Conservation (phyloP, 2,888 invertebrate species). For the Agonopterix arenella region DNA sequence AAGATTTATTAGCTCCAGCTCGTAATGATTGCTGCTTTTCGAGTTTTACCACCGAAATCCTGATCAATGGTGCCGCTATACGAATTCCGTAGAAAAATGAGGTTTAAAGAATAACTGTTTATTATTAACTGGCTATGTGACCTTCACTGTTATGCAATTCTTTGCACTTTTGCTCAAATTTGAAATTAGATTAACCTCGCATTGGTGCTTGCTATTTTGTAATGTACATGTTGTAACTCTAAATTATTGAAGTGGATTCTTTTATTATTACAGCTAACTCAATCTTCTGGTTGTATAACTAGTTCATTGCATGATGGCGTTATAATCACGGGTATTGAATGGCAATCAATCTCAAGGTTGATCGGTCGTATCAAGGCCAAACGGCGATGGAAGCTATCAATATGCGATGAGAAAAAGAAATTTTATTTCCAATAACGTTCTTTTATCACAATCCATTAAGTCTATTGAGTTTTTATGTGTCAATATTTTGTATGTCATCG, state of each 20-base stretch:
- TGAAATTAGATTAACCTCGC: conserved; percentile 16
- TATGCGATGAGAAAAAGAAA: too few relatives aligned
- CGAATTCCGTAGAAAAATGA: neutral
- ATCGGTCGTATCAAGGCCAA: conserved; percentile 6
- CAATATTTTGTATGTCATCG: too few relatives aligned
- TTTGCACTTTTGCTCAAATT: conserved; percentile 11
- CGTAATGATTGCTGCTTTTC: conserved; percentile 16
- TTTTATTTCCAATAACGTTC: too few relatives aligned
- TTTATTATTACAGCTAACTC: conserved; percentile 1
- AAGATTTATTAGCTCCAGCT: conserved; percentile 22
- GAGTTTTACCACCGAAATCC: conserved; percentile 12
- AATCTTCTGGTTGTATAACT: conserved; percentile 4
- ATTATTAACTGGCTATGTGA: conserved; percentile 11
- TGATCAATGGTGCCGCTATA: conserved; percentile 14
- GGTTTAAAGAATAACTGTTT: conserved; percentile 1
- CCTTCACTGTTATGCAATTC: conserved; percentile 12
- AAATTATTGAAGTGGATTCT: too few relatives aligned
- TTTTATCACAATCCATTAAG: too few relatives aligned
- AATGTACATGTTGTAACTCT: conserved; percentile 5
- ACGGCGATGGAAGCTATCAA: neutral
- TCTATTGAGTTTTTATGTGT: too few relatives aligned
- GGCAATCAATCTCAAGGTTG: conserved; percentile 13
- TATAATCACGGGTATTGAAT: conserved; percentile 8
- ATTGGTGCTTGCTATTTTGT: conserved; percentile 1
- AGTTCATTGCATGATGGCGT: conserved; percentile 8